Base-by-base conservation (phyloP, 2,888 invertebrate genomes). In the Drosophila multiciliata region DNA sequence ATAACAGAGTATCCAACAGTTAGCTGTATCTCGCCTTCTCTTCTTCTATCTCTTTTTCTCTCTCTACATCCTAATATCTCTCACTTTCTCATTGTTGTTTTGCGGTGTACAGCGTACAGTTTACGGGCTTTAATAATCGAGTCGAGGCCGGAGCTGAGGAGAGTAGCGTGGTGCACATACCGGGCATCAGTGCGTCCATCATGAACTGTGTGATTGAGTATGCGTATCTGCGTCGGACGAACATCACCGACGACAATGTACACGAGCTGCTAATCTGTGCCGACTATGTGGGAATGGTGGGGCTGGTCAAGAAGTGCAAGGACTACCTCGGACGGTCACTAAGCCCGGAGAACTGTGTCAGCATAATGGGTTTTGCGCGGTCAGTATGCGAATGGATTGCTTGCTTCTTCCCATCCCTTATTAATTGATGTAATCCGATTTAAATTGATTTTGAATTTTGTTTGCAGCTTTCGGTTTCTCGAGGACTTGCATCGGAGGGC, bases 241-340 rank as follows among this genome's bases (percentile, higher is more conserved):
- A 95, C 70, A 95, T 98, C 32, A 96, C 94, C 67, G 95, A 95
- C 42, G 95, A 95, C 38, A 98, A 98, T 91, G 97, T 98, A 0
- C 96, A 96, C 87, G 95, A 96, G 87, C 94, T 98, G 17, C 94
- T 98, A 48, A 95, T 96, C 83, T 96, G 97, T 0, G 97, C 98
- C 4, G 98, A 98, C 93, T 98, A 98, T 92, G 95, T 98, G 63
- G 96, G 97, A 85, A 96, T 98, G 80, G 94, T 96, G 53, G 97
- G 97, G 0, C 95, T 98, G 52, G 94, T 97, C 59, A 95, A 96
- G 78, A 94, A 96, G 26, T 98, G 98, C 92, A 96, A 96, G 89
- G 95, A 96, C 54, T 97, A 95, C 90, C 94, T 98, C 20, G 94
- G 95, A 63, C 93, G 93, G 49, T 95, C 95, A 66, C 93, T 98